Percentiles rank a stretch among this genome's conserved stretches.
phyloP scores from a whole-genome alignment of 1,140 invertebrate genomes.

The Philotrypesis tridentata region DNA sequence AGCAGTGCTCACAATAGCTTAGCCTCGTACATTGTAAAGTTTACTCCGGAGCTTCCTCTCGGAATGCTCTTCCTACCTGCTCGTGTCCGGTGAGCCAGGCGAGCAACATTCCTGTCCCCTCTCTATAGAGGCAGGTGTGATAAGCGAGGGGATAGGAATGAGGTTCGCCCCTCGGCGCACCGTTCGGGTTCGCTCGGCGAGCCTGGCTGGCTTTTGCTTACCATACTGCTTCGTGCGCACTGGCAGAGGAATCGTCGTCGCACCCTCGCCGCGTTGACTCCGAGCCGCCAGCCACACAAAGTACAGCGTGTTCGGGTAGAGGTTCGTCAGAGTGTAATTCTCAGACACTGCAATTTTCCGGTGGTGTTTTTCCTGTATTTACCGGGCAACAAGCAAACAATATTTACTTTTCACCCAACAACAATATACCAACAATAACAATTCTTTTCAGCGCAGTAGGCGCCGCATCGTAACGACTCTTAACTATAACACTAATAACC shows the following conservation, averaged over 20 bases:
- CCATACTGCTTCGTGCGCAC: conserved; percentile 97
- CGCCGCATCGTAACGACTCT: too few relatives aligned
- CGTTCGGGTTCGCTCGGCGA: conserved; percentile 2
- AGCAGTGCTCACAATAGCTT: conserved; percentile 57
- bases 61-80: conserved; percentile 70
- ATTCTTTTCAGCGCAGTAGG: too few relatives aligned
- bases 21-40: neutral
- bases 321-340: conserved; percentile 87
- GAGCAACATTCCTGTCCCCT: neutral
- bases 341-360: conserved; percentile 86
- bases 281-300: conserved; percentile 96
- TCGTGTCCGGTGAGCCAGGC: conserved; percentile 47
- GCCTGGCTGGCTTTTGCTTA: conserved; percentile 79
- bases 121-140: neutral
- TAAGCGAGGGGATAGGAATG: conserved; percentile 32
- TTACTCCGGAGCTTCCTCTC: neutral
- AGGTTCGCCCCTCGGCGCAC: neutral
- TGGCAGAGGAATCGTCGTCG: conserved; percentile 93
- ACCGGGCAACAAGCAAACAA: too few relatives aligned
- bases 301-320: conserved; percentile 97
- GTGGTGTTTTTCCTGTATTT: conserved; percentile 79
- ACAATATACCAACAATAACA: too few relatives aligned
- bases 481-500: too few relatives aligned
- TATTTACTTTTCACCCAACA: too few relatives aligned
- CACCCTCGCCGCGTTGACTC: conserved; percentile 93